Percentiles rank a stretch among this genome's conserved stretches.
Evolutionary conservation across 2,797 vertebrate species (phyloP).

Genomic region (Lophius americanus): DNA sequence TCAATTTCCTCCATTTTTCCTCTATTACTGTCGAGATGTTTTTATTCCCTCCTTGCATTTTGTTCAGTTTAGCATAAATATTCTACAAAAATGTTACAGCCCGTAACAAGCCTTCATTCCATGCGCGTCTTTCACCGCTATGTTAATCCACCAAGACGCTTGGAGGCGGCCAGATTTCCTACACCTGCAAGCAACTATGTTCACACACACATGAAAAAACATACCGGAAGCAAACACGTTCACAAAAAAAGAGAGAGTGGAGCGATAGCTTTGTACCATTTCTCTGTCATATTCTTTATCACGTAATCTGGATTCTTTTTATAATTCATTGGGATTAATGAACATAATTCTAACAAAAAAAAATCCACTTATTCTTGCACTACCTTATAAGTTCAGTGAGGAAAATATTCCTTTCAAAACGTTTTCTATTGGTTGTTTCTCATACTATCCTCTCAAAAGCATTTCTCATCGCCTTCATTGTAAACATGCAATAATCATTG

Average conservation of each 20-base stretch:
- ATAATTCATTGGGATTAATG: conserved; percentile 80
- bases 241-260: conserved; percentile 19
- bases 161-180: conserved; percentile 49
- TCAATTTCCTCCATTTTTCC: conserved; percentile 60
- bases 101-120: conserved; percentile 37
- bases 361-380: conserved; percentile 73
- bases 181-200: conserved; percentile 60
- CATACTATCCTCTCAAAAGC: too few species aligned
- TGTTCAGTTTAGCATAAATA: conserved; percentile 62
- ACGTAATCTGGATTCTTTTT: conserved; percentile 67
- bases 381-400: too few species aligned
- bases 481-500: too few species aligned
- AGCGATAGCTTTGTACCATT: conserved; percentile 38
- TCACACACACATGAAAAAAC: conserved; percentile 8
- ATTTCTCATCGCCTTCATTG: too few species aligned
- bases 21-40: conserved; percentile 64
- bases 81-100: conserved; percentile 51
- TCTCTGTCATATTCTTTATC: conserved; percentile 33
- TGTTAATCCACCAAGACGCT: conserved; percentile 71
- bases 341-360: conserved; percentile 84
- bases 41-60: conserved; percentile 38
- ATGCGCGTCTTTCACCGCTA: conserved; percentile 60
- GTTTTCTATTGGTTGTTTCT: too few species aligned
- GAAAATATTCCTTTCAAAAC: too few species aligned
- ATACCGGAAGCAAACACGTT: neutral